These are phyloP conservation scores for Chromoteleia sp. DNA, from an alignment of 2,888 invertebrate genomes.

Conservation along the genomic window DNA sequence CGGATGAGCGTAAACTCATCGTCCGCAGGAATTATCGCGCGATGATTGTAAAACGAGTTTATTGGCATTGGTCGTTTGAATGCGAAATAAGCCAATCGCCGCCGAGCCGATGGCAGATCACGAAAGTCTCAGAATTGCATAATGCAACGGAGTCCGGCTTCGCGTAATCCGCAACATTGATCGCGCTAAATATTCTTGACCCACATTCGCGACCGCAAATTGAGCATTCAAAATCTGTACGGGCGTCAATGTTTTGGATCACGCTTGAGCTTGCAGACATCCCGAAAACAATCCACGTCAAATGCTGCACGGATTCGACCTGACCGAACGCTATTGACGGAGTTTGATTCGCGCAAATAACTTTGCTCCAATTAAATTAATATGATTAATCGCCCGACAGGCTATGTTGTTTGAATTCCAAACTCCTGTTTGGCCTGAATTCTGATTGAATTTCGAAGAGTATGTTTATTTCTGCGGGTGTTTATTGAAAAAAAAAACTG, in stretches of 20 bases:
- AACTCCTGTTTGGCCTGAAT: slow-evolving; percentile 22
- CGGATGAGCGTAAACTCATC: slow-evolving; percentile 31
- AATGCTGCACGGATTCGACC: slow-evolving; percentile 18
- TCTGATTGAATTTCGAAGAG: not conserved
- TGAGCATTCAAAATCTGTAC: slow-evolving; percentile 56
- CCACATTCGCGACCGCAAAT: slow-evolving; percentile 58
- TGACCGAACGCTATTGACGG: slow-evolving; percentile 5
- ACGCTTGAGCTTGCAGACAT: slow-evolving; percentile 13
- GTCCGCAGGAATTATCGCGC: slow-evolving; percentile 22
- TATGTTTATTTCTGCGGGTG: not conserved
- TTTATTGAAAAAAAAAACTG: not conserved
- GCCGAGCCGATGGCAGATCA: slow-evolving; percentile 34
- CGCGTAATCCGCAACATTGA: slow-evolving; percentile 68
- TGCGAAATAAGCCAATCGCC: slow-evolving; percentile 44
- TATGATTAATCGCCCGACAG: slow-evolving; percentile 34
- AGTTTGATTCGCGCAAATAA: slow-evolving; percentile 48
- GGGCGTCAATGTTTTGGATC: slow-evolving; percentile 55
- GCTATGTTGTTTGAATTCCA: slow-evolving; percentile 6
- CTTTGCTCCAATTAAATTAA: slow-evolving; percentile 54
- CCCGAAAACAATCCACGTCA: slow-evolving; percentile 42
- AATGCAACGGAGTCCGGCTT: slow-evolving; percentile 63
- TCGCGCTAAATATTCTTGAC: slow-evolving; percentile 71
- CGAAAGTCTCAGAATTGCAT: slow-evolving; percentile 49
- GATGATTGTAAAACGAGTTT: slow-evolving; percentile 45
- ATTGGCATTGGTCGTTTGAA: slow-evolving; percentile 51